Base-by-base conservation (phyloP, 2,888 invertebrate genomes). In the Meiosimyza decipiens region DNA sequence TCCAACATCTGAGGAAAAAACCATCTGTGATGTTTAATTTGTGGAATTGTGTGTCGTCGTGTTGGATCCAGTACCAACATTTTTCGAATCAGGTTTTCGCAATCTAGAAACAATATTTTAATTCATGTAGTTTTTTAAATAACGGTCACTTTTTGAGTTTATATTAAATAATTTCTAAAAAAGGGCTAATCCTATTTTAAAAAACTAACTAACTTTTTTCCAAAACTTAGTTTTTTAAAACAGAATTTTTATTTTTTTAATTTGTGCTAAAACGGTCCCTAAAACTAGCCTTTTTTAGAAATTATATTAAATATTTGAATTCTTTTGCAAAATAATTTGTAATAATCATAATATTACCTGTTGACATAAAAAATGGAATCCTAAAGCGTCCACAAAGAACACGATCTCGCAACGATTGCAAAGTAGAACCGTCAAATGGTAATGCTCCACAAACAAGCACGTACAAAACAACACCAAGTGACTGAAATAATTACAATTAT, bases 291-390 rank as follows among this genome's bases (percentile, higher is more conserved):
- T n/a, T n/a, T n/a, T n/a, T n/a, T n/a, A n/a, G n/a, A n/a, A n/a
- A n/a, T n/a, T n/a, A n/a, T n/a, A n/a, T n/a, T n/a, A n/a, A 11
- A 71, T 6, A 13, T 55, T 52, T 6, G 18, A 52, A 57, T 12
- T 50, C 55, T 55, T 9, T 71, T 55, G 18, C 15, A 49, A 2
- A 3, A 28, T 28, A 28, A 69, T 9, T n/a, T 47, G 2, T 9
- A 40, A 9, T 6, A 7, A 9, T 40, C 40, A 40, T 40, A 22
- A 52, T 13, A 50, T 90, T 88, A 96, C 97, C 96, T 89, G 95
- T 94, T 84, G 97, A 97, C 96, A 98, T 97, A 89, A 97, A 98
- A 89, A 95, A 98, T 72, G 98, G 98, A 88, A 98, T 97, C 85
- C 98, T 91, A 89, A 98, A 98, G 87, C 96, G 91, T 76, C 98